phyloP scores from a whole-genome alignment of 2,797 vertebrate genomes.

The Borostomias antarcticus region DNA sequence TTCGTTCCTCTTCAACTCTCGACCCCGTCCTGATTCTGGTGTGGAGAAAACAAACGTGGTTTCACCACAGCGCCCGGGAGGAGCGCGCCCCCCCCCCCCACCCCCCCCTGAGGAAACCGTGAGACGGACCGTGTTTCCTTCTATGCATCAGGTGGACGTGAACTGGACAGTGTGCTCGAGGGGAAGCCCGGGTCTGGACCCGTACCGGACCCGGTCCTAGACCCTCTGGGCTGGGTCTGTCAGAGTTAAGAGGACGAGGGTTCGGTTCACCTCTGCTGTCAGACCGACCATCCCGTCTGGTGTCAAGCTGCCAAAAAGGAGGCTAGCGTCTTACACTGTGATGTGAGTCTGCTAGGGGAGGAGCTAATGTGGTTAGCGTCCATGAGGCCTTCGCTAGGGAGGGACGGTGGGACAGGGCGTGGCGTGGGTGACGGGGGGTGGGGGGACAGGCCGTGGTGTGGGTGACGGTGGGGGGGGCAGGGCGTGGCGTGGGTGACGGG shows the following conservation, averaged over 20 bases:
- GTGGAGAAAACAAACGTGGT: slow-evolving; percentile 37
- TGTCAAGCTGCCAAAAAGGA: slow-evolving; percentile 56
- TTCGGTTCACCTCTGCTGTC: background rate
- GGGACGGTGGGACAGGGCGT: slow-evolving; percentile 1
- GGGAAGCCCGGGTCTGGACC: slow-evolving; percentile 9
- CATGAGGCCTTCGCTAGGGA: slow-evolving; percentile 14
- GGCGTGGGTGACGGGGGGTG: background rate
- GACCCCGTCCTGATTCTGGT: slow-evolving; percentile 36
- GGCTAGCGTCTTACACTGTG: slow-evolving; percentile 68
- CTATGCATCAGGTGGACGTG: slow-evolving; percentile 45
- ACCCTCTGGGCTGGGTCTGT: slow-evolving; percentile 1
- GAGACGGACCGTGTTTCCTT: slow-evolving; percentile 25
- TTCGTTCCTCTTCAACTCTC: slow-evolving; percentile 51
- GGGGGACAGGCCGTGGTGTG: too few relatives aligned
- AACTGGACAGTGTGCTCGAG: slow-evolving; percentile 27
- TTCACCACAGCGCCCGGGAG: slow-evolving; percentile 29
- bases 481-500: too few relatives aligned
- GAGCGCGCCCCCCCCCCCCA: too few relatives aligned
- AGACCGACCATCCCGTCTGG: background rate
- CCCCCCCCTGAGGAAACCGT: slow-evolving; percentile 41
- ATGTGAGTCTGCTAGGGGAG: slow-evolving; percentile 37
- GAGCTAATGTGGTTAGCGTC: slow-evolving; percentile 39
- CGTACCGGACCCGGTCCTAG: background rate
- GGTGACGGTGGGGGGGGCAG: too few relatives aligned
- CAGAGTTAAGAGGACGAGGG: background rate